phyloP scores from a whole-genome alignment of 2,797 vertebrate genomes.

The Acanthurus tractus region DNA sequence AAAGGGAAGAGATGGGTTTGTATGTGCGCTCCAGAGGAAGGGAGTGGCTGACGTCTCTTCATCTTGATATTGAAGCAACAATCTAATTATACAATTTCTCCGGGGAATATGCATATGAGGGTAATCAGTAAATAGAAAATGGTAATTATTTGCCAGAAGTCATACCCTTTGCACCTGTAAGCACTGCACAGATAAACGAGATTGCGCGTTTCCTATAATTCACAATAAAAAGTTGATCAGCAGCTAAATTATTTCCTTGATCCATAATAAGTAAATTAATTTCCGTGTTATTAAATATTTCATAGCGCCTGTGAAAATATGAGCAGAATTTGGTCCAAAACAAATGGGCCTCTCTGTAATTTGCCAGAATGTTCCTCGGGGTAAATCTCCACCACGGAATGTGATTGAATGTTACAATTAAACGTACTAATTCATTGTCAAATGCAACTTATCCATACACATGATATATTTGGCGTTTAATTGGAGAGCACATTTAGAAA shows the following conservation, averaged over 20 bases:
- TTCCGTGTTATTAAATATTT: conserved; percentile 84
- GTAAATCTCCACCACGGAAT: conserved; percentile 71
- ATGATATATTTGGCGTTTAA: conserved; percentile 83
- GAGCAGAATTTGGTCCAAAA: conserved; percentile 83
- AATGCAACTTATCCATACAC: conserved; percentile 83
- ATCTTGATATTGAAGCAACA: conserved; percentile 83
- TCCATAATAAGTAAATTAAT: conserved; percentile 84
- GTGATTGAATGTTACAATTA: conserved; percentile 87
- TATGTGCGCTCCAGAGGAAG: conserved; percentile 71
- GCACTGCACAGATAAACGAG: conserved; percentile 64
- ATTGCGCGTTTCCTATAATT: conserved; percentile 56
- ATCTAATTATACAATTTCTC: conserved; percentile 84
- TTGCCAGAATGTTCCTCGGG: conserved; percentile 76
- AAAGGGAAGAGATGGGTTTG: conserved; percentile 52
- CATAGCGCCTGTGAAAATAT: conserved; percentile 79
- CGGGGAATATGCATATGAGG: conserved; percentile 80
- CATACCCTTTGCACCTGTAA: conserved; percentile 79
- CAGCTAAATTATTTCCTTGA: conserved; percentile 81
- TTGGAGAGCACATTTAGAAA: conserved; percentile 82
- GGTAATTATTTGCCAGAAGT: conserved; percentile 84
- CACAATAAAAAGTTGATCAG: conserved; percentile 77
- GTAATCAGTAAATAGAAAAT: conserved; percentile 85
- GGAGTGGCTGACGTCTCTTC: conserved; percentile 73
- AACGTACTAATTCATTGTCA: conserved; percentile 84
- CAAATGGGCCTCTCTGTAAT: conserved; percentile 81